A percentile compares a stretch with the other conserved stretches of the same genome.
phyloP scores from a whole-genome alignment of 2,888 invertebrate species.

The Rhagium mordax region DNA sequence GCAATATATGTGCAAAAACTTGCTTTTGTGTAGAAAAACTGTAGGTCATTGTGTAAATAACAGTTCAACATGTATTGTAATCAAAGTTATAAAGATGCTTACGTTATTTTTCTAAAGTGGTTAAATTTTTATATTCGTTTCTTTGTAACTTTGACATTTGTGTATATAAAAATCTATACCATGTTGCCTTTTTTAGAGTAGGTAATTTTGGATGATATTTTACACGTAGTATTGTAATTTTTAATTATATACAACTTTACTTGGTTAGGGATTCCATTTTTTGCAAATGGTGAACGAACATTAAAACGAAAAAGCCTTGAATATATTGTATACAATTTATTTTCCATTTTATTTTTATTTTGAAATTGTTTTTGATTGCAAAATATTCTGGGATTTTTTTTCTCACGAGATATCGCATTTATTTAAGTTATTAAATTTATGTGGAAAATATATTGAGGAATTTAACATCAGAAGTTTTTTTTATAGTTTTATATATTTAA shows the following conservation, averaged over 20 bases:
- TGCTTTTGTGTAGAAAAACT: slow-evolving; percentile 37
- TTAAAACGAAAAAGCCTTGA: neutral
- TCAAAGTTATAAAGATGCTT: slow-evolving; percentile 42
- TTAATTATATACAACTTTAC: slow-evolving; percentile 45
- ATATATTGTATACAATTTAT: neutral
- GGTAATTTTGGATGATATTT: slow-evolving; percentile 64
- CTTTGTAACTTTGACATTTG: slow-evolving; percentile 47
- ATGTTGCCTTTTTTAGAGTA: slow-evolving; percentile 62
- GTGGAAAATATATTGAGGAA: neutral
- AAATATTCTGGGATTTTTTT: neutral
- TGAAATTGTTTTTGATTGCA: neutral
- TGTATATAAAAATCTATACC: slow-evolving; percentile 61
- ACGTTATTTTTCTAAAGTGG: slow-evolving; percentile 14
- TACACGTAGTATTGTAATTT: slow-evolving; percentile 57
- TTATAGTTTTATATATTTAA: slow-evolving; percentile 18
- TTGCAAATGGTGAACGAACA: slow-evolving; percentile 43
- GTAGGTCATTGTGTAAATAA: slow-evolving; percentile 49
- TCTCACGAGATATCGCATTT: neutral
- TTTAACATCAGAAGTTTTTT: slow-evolving; percentile 12
- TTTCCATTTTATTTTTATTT: slow-evolving; percentile 7
- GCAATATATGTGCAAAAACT: neutral
- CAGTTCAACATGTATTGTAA: slow-evolving; percentile 42
- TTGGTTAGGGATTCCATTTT: slow-evolving; percentile 49
- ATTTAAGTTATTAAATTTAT: neutral
- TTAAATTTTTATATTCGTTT: slow-evolving; percentile 39